phyloP scores from a whole-genome alignment of 1,140 invertebrate species.

The Dendrolimus punctatus region DNA sequence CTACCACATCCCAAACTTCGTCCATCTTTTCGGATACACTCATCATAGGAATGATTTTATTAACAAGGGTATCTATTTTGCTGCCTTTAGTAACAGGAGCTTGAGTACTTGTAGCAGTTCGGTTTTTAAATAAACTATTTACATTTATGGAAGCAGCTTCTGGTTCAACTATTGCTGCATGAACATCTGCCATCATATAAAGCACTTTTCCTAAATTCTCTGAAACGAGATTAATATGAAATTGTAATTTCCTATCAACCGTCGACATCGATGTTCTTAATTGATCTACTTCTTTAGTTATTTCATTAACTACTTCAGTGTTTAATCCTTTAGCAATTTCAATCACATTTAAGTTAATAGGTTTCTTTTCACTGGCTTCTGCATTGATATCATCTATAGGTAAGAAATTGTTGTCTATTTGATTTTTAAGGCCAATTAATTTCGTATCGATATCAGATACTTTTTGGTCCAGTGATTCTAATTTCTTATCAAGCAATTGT shows the following conservation, averaged over 20 bases:
- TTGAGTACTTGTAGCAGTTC: conserved; percentile 69
- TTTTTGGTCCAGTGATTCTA: conserved; percentile 83
- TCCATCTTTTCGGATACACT: conserved; percentile 92
- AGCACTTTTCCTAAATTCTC: conserved; percentile 85
- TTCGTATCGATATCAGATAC: conserved; percentile 87
- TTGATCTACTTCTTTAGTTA: conserved; percentile 82
- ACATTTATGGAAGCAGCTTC: conserved; percentile 65
- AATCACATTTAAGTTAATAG: conserved; percentile 83
- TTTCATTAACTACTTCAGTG: conserved; percentile 82
- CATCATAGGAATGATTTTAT: conserved; percentile 86
- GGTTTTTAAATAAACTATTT: conserved; percentile 64
- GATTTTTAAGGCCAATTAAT: conserved; percentile 82
- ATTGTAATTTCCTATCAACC: conserved; percentile 87
- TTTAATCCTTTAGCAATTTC: conserved; percentile 86
- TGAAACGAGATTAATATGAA: conserved; percentile 86
- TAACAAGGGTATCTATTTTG: conserved; percentile 84
- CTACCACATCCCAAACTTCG: conserved; percentile 90
- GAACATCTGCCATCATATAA: conserved; percentile 84
- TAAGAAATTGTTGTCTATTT: conserved; percentile 86
- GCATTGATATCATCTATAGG: conserved; percentile 86
- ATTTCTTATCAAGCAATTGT: conserved; percentile 73
- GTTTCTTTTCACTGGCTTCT: conserved; percentile 88
- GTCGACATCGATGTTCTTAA: conserved; percentile 81
- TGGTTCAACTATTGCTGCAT: conserved; percentile 83
- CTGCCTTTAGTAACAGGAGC: conserved; percentile 74